These are phyloP conservation scores for Artemisiospiza belli DNA, from an alignment of 2,113 vertebrate genomes.

Conservation along the genomic window DNA sequence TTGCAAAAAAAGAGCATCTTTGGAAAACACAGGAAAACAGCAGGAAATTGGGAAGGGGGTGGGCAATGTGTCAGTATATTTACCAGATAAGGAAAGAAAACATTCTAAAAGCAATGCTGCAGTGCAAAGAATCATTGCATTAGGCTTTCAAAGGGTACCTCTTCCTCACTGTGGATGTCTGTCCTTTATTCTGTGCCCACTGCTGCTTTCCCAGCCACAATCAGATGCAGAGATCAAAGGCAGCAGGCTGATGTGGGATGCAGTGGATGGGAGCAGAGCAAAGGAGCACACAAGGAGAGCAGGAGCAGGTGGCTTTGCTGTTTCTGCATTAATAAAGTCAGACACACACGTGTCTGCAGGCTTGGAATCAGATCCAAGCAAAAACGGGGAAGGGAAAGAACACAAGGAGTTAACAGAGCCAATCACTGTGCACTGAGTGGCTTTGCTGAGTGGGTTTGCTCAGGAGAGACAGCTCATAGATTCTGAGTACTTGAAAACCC, in stretches of 20 bases:
- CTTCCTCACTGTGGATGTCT: neutral
- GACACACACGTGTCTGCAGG: fast-evolving
- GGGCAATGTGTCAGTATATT: neutral
- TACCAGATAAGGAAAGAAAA: neutral
- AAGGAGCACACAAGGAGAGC: neutral
- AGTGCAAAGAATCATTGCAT: neutral
- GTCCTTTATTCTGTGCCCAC: neutral
- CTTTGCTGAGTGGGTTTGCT: neutral
- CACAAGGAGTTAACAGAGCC: neutral
- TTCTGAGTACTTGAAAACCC: neutral
- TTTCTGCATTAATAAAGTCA: neutral
- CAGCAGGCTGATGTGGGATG: neutral
- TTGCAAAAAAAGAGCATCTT: neutral
- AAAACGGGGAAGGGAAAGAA: neutral
- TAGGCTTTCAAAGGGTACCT: neutral
- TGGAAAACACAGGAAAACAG: neutral
- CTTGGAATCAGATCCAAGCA: too few relatives aligned
- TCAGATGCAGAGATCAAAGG: neutral
- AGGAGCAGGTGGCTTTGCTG: neutral
- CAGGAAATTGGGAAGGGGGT: neutral
- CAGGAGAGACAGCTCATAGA: neutral
- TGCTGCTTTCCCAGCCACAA: neutral
- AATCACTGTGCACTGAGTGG: neutral
- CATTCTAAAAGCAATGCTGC: neutral
- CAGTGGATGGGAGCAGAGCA: neutral